phyloP scores from a whole-genome alignment of 2,797 vertebrate genomes.

The Loris lydekkerianus region DNA sequence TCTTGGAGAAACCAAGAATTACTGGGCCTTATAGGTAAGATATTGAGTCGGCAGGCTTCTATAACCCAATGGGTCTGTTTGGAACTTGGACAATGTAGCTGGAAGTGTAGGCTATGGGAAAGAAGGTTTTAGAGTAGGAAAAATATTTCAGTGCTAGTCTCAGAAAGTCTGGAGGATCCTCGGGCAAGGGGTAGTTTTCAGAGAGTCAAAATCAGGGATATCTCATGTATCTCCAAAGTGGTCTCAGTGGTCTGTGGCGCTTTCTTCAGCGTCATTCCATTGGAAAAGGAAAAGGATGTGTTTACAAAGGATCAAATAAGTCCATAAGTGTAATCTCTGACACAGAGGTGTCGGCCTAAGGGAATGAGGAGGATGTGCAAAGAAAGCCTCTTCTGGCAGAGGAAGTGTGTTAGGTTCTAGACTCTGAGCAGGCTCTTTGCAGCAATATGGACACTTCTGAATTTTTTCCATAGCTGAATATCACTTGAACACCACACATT shows the following conservation, averaged over 20 bases:
- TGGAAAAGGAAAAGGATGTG: background rate
- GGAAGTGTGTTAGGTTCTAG: fast-evolving
- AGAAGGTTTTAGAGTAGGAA: background rate
- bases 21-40: background rate
- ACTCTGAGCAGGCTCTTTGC: background rate
- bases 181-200: background rate
- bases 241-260: background rate
- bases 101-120: background rate
- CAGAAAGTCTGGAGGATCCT: background rate
- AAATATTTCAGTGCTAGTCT: background rate
- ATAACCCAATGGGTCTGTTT: background rate
- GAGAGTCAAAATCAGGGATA: background rate
- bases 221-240: background rate
- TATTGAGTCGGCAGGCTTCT: background rate
- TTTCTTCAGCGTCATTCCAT: background rate
- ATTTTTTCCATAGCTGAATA: background rate
- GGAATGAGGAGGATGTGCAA: background rate
- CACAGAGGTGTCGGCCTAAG: background rate
- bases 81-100: background rate
- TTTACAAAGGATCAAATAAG: background rate
- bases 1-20: background rate
- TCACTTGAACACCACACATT: background rate
- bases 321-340: background rate
- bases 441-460: background rate
- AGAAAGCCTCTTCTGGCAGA: background rate